phyloP scores from a whole-genome alignment of 2,113 vertebrate species.

The cattle (Bos taurus) region DNA sequence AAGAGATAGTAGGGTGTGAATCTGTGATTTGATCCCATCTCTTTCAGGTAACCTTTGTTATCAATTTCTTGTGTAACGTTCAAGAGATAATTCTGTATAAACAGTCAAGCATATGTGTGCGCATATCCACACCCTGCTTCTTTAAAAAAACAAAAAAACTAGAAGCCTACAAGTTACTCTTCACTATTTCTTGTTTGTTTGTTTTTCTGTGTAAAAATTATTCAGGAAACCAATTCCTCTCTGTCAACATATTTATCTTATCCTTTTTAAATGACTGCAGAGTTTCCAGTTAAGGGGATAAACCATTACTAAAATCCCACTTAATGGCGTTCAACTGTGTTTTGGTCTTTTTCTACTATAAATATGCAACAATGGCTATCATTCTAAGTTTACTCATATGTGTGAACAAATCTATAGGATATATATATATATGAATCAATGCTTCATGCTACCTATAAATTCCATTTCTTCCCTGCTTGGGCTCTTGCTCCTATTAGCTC shows the following conservation, averaged over 20 bases:
- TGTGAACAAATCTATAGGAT: not conserved
- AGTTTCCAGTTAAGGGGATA: not conserved
- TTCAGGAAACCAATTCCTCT: not conserved
- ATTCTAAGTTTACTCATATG: not conserved
- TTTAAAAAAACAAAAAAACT: not conserved
- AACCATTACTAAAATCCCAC: not conserved
- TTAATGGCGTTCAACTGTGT: not conserved
- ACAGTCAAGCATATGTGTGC: not conserved
- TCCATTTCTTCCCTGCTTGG: not conserved
- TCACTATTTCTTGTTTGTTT: not conserved
- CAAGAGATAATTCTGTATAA: not conserved
- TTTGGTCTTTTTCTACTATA: not conserved
- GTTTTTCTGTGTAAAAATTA: not conserved
- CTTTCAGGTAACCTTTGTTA: not conserved
- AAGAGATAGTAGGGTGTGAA: not conserved
- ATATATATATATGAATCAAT: not conserved
- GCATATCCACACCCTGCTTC: not conserved
- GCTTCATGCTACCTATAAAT: not conserved
- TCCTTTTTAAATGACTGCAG: not conserved
- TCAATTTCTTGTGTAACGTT: not conserved
- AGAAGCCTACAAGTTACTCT: not conserved
- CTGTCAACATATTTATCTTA: not conserved
- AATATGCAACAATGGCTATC: not conserved
- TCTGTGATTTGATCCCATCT: not conserved
- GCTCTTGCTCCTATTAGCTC: not conserved